phyloP scores from a whole-genome alignment of 2,113 vertebrate genomes.

The Pelobates fuscus region DNA sequence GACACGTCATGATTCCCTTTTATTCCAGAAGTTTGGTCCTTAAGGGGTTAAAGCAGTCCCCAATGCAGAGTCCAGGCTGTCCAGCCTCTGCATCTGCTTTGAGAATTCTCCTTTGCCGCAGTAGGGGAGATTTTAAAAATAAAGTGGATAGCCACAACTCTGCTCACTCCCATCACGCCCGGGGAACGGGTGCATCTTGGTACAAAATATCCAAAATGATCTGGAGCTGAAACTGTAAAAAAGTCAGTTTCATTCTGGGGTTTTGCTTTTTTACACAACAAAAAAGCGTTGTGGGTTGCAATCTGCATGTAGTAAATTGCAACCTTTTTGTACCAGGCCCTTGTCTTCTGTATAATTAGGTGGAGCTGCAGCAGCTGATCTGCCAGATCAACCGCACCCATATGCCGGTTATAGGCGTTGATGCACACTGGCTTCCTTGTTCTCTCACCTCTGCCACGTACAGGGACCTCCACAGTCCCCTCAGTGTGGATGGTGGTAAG shows the following conservation, averaged over 20 bases:
- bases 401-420: neutral
- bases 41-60: too few relatives aligned
- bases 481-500: neutral
- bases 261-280: neutral
- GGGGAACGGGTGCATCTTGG: neutral
- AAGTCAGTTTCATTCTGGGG: neutral
- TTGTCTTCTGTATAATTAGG: neutral
- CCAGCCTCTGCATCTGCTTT: neutral
- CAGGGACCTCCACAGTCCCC: neutral
- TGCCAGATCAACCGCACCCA: slow-evolving; percentile 2
- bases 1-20: too few relatives aligned
- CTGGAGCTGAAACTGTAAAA: neutral
- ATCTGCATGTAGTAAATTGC: neutral
- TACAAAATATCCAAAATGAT: neutral
- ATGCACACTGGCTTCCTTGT: neutral
- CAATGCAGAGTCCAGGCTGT: too few relatives aligned
- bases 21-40: too few relatives aligned
- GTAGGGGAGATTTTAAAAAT: neutral
- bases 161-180: neutral
- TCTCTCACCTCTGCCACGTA: neutral
- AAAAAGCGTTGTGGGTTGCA: neutral
- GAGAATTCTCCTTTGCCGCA: neutral
- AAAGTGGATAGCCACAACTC: neutral
- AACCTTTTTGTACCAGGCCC: slow-evolving; percentile 5
- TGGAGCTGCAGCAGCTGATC: slow-evolving; percentile 5